Base-by-base conservation (phyloP, 2,888 invertebrate species). In the Pachliopta kotzebuea region DNA sequence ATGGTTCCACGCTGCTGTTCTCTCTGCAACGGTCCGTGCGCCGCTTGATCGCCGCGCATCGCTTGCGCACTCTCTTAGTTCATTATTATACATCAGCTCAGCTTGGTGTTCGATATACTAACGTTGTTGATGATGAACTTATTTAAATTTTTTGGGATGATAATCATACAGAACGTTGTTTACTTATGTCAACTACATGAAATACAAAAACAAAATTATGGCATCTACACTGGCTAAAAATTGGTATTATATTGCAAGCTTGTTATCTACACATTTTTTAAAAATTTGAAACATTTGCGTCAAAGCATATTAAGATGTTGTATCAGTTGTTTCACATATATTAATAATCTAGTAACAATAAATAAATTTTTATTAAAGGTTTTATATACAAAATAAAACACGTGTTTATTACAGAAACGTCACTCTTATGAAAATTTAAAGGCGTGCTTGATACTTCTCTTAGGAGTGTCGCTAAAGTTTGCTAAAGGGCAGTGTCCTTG, bases 401-500 rank as follows among this genome's bases (percentile, higher is more conserved):
- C 4, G n/a, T 45, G 20, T 50, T 69, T 37, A 67, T 85, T 83
- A 54, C 83, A 88, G 88, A 78, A 73, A 66, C 71, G 72, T 66
- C 72, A 65, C 31, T 70, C 72, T 31, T 70, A 68, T 21, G 68
- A 64, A 57, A 69, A 72, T 66, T 62, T 73, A 21, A 74, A 76
- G 66, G 71, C 69, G 63, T 83, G 81, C 81, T 68, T 82, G 70
- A 72, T 79, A 56, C 59, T 84, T 63, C 67, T 85, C 23, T 66
- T 82, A 60, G 67, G 76, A 61, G 68, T 76, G 21, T 64, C 70
- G 50, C 68, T 81, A 62, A 72, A 73, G 52, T 66, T 67, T 50
- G 77, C 90, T 23, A 82, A 85, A 59, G 95, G 94, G 24, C 96
- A 96, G 77, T 98, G 98, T 85, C 97, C 98, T 0, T 97, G 97